Evolutionary conservation across 2,888 invertebrate genomes (phyloP), one percentile per base, ranked within the genome.

Genomic region (Drosophila macrothrix): DNA sequence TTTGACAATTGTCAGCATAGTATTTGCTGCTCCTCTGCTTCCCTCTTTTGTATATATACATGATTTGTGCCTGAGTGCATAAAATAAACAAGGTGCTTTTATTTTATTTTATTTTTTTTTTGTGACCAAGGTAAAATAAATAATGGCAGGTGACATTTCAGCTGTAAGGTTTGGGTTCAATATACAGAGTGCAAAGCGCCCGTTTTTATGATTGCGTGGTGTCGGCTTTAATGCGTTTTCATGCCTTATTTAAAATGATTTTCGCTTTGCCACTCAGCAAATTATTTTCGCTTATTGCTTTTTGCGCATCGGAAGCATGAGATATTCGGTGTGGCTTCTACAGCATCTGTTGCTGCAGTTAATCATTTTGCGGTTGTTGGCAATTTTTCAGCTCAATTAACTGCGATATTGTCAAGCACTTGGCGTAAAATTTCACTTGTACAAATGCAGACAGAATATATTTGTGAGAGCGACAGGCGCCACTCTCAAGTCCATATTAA

Each of bases 171-270:
- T 41, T 31, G 41, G 41, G 29, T 31, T 41, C 12, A 33, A 25
- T 22, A 3, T 28, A 14, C 43, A n/a, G 39, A 19, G n/a, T 31
- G 35, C 56, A n/a, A 46, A 16, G 22, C 25, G 53, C 14, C 25
- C 49, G 58, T 4, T 12, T 39, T 29, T 54, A 50, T 72, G 58
- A 37, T 43, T 64, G 49, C 66, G 65, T 72, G 72, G 84, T 79
- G 90, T 76, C 56, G 78, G 43, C 78, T 65, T 78, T 84, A 85
- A 80, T 90, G 90, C 70, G 55, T 80, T 90, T 88, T 85, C 81
- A 86, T 85, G 90, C 88, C 83, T 79, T 88, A 77, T 88, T 90
- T 90, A 85, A 88, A 90, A 88, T 85, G 71, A 85, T 90, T 86
- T 90, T 88, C 76, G 67, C 60, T 67, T 78, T 75, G 62, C 67